These are phyloP conservation scores for Drosophila prosaltans DNA, from an alignment of 1,140 invertebrate species.

Conservation along the genomic window DNA sequence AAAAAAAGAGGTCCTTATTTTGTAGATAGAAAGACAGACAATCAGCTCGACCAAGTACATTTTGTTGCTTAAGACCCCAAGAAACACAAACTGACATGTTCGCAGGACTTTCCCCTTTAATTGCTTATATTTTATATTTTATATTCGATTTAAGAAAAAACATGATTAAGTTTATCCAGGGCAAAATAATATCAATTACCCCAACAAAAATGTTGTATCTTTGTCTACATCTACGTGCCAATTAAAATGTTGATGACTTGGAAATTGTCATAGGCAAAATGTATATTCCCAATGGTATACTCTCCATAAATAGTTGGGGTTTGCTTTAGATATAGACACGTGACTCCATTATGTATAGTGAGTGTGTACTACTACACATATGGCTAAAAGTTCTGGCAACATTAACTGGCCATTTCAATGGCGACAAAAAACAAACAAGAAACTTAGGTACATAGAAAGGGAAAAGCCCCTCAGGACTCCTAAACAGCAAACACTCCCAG, in stretches of 20 bases:
- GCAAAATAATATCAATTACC: conserved; percentile 47
- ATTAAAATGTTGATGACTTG: conserved; percentile 38
- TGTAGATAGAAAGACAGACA: not conserved
- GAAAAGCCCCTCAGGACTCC: conserved; percentile 10
- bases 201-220: conserved; percentile 25
- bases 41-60: too few relatives aligned
- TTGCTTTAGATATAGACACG: conserved; percentile 34
- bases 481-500: conserved; percentile 2
- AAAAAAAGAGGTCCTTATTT: not conserved
- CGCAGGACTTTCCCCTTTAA: too few relatives aligned
- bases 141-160: too few relatives aligned
- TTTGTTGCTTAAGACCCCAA: too few relatives aligned
- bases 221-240: conserved; percentile 46
- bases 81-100: too few relatives aligned
- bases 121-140: too few relatives aligned
- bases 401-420: conserved; percentile 36
- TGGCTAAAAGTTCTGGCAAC: conserved; percentile 45
- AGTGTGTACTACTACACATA: conserved; percentile 27
- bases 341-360: conserved; percentile 40
- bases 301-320: conserved; percentile 33
- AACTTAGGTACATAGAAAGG: not conserved
- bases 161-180: not conserved
- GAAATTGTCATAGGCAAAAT: conserved; percentile 22
- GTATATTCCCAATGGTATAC: conserved; percentile 19
- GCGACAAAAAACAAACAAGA: not conserved